These are phyloP conservation scores for Brienomyrus brachyistius DNA, from an alignment of 2,113 vertebrate genomes.

Conservation along the genomic window DNA sequence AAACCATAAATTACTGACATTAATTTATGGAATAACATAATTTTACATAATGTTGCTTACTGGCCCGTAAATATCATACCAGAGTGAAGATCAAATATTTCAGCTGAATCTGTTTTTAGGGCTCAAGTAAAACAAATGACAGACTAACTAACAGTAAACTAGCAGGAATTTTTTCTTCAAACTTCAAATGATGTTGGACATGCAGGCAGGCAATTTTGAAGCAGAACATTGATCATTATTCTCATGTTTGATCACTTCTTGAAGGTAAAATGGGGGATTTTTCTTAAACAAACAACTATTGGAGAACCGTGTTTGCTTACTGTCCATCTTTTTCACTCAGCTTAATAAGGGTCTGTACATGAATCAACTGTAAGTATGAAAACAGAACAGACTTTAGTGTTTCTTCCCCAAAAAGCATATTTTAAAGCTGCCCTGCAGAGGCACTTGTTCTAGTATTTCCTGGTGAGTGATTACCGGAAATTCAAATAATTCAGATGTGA, in stretches of 20 bases:
- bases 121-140: background rate
- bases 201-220: background rate
- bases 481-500: slow-evolving; percentile 33
- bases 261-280: background rate
- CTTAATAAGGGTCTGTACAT: background rate
- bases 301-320: background rate
- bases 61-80: background rate
- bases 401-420: slow-evolving; percentile 17
- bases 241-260: background rate
- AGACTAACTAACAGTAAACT: background rate
- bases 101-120: background rate
- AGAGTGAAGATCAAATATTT: background rate
- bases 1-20: background rate
- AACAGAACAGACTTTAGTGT: background rate
- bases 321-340: background rate
- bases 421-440: slow-evolving; percentile 7
- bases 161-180: background rate
- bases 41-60: background rate
- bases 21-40: background rate
- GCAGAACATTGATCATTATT: background rate
- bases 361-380: background rate
- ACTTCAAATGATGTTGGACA: background rate
- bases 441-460: slow-evolving; percentile 25
- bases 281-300: background rate
- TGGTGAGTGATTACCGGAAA: slow-evolving; percentile 30